Evolutionary conservation across 2,888 invertebrate species (phyloP).

Genomic region (Erebia ligea): DNA sequence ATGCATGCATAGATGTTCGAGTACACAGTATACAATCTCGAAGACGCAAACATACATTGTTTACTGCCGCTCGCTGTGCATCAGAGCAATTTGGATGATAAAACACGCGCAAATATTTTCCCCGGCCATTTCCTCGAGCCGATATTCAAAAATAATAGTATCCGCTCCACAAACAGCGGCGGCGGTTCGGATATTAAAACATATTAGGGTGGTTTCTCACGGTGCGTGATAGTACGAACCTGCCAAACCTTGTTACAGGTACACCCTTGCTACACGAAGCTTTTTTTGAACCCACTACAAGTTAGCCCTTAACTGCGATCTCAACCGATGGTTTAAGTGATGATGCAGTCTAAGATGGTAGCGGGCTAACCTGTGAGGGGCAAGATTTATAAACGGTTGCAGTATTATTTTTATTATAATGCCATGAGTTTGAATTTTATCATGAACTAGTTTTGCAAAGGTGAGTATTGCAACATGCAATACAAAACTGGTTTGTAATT

Average conservation of each 20-base stretch:
- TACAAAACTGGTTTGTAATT: too few species aligned
- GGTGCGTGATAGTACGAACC: neutral
- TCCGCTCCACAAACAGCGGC: conserved; percentile 39
- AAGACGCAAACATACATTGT: conserved; percentile 36
- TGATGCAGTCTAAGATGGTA: too few species aligned
- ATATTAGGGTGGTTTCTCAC: conserved; percentile 21
- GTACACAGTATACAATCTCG: conserved; percentile 31
- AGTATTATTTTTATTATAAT: too few species aligned
- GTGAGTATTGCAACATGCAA: too few species aligned
- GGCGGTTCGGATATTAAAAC: conserved; percentile 46
- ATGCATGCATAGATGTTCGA: neutral
- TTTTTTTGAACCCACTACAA: too few species aligned
- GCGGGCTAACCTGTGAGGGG: too few species aligned
- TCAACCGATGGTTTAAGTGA: neutral
- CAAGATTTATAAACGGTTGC: too few species aligned
- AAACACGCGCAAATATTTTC: conserved; percentile 50
- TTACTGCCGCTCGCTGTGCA: conserved; percentile 40
- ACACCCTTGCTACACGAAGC: neutral
- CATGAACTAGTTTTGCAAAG: too few species aligned
- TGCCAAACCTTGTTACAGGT: too few species aligned
- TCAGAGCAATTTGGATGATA: conserved; percentile 53
- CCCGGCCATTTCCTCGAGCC: conserved; percentile 33
- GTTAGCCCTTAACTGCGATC: neutral
- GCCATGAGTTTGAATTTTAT: too few species aligned
- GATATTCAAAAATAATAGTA: conserved; percentile 50